phyloP scores from a whole-genome alignment of 2,113 vertebrate genomes.

The Neodon shergylaensis region DNA sequence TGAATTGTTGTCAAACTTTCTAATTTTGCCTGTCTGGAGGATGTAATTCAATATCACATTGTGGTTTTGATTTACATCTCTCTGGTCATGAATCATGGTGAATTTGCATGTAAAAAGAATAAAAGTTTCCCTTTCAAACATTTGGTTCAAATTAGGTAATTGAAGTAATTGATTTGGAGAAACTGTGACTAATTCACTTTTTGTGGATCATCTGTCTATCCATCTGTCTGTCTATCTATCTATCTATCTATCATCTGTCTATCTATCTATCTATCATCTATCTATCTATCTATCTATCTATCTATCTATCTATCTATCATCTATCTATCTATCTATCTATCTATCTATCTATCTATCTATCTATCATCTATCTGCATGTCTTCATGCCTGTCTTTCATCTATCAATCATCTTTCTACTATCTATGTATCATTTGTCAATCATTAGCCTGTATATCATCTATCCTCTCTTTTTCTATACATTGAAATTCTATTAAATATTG shows the following conservation, averaged over 20 bases:
- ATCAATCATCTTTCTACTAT: not conserved
- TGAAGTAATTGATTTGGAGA: conserved; percentile 46
- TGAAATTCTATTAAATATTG: not conserved
- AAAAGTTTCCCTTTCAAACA: conserved; percentile 69
- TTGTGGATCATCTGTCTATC: not conserved
- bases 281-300: not conserved
- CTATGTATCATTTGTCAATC: not conserved
- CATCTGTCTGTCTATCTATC: not conserved
- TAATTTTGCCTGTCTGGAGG: conserved; percentile 23
- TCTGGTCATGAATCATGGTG: conserved; percentile 57
- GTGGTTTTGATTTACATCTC: conserved; percentile 60
- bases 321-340: not conserved
- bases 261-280: not conserved
- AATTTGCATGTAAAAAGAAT: conserved; percentile 69
- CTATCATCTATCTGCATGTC: no score
- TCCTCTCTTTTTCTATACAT: not conserved
- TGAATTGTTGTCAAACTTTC: conserved; percentile 1
- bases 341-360: not conserved
- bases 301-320: not conserved
- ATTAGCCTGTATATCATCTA: not conserved
- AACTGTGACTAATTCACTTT: conserved; percentile 37
- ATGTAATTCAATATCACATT: conserved; percentile 26
- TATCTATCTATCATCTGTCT: not conserved
- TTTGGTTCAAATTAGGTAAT: conserved; percentile 77
- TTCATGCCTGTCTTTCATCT: not conserved